These are phyloP conservation scores for Seriola quinqueradiata DNA, from an alignment of 2,113 vertebrate genomes.

Conservation along the genomic window DNA sequence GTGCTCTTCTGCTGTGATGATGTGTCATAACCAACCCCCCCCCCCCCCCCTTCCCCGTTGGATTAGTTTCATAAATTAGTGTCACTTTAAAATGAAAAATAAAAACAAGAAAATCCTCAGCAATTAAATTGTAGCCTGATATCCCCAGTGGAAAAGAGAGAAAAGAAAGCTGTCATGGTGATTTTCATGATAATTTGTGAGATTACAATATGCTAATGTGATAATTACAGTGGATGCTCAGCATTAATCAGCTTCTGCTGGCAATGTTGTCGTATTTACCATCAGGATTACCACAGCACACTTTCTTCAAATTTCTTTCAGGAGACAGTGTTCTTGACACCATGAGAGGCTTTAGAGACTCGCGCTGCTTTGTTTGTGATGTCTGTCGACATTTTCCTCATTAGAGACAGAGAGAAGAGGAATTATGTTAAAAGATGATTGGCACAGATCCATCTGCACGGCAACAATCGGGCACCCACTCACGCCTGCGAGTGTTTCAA, in stretches of 20 bases:
- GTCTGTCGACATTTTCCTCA: constrained; percentile 39
- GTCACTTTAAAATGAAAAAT: constrained; percentile 30
- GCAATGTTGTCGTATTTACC: constrained; percentile 64
- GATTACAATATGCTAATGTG: constrained; percentile 84
- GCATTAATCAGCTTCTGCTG: constrained; percentile 72
- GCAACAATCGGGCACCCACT: constrained; percentile 17
- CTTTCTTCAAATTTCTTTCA: constrained; percentile 15
- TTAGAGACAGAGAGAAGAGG: constrained; percentile 37
- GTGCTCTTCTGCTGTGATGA: background rate
- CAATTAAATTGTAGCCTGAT: constrained; percentile 45
- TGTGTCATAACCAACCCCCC: constrained; percentile 10
- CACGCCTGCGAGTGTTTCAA: constrained; percentile 32
- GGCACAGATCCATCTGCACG: constrained; percentile 41
- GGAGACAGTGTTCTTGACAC: constrained; percentile 31
- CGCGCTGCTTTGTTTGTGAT: constrained; percentile 33
- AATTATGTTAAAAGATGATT: constrained; percentile 39
- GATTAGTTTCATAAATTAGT: constrained; percentile 61
- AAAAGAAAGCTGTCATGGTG: constrained; percentile 69
- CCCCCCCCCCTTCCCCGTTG: background rate
- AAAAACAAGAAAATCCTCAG: background rate
- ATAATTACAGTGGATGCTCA: constrained; percentile 76
- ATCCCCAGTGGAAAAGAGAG: constrained; percentile 44
- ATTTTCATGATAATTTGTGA: constrained; percentile 80
- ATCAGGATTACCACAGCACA: constrained; percentile 46
- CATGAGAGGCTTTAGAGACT: constrained; percentile 15